Percentiles rank a stretch among this genome's conserved stretches.
Conservation (phyloP, 2,888 invertebrate genomes). For the Zaprionus obscuricornis region DNA sequence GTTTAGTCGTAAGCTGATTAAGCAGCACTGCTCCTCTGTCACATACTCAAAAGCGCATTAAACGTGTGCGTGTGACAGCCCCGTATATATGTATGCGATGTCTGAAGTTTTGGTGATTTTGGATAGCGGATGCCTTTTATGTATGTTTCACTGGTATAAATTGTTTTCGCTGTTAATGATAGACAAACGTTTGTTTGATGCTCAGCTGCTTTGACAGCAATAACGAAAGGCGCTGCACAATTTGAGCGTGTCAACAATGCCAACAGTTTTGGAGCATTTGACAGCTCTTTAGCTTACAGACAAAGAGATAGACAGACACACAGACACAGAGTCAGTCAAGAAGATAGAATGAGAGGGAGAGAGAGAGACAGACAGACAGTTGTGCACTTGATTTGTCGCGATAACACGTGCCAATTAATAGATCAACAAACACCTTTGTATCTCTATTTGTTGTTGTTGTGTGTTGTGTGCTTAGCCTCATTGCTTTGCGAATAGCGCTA, state of each 20-base stretch:
- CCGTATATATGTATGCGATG: no score
- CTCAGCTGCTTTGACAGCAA: slow-evolving; percentile 37
- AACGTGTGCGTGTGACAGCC: slow-evolving; percentile 54
- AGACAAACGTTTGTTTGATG: slow-evolving; percentile 58
- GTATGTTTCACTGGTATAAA: slow-evolving; percentile 45
- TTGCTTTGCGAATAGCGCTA: slow-evolving; percentile 7
- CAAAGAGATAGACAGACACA: neutral
- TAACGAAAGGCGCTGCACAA: slow-evolving; percentile 18
- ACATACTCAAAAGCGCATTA: slow-evolving; percentile 62
- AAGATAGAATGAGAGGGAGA: no score
- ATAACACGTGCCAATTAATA: slow-evolving; percentile 59
- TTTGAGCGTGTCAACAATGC: neutral
- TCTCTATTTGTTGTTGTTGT: no score
- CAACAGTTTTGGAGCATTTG: slow-evolving; percentile 27
- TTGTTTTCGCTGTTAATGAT: slow-evolving; percentile 58
- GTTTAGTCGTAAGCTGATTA: slow-evolving; percentile 72
- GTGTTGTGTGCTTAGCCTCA: no score
- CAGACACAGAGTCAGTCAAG: neutral
- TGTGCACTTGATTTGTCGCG: slow-evolving; percentile 31
- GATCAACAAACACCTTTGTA: slow-evolving; percentile 45
- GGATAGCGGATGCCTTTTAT: slow-evolving; percentile 43
- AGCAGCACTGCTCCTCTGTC: slow-evolving; percentile 39
- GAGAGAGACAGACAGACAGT: neutral
- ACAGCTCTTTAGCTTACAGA: slow-evolving; percentile 21
- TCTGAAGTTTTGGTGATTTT: neutral